These are phyloP conservation scores for Piaya cayana DNA, from an alignment of 2,113 vertebrate genomes.

Conservation along the genomic window DNA sequence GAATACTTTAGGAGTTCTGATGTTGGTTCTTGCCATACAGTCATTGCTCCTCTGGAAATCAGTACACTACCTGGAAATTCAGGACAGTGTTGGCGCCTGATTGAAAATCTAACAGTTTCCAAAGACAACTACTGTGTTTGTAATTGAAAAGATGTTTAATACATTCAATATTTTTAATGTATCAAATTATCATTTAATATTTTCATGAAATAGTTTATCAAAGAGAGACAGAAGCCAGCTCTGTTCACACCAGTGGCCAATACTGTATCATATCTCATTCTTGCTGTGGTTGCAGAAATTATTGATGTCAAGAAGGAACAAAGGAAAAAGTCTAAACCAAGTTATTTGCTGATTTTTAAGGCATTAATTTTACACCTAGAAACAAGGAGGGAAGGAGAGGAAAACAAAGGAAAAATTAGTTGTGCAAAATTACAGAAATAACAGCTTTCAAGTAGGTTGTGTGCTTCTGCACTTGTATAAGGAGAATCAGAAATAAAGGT, in stretches of 20 bases:
- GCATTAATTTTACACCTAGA: not conserved
- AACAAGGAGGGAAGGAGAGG: not conserved
- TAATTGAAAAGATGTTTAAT: not conserved
- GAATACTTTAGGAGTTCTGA: not conserved
- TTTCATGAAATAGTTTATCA: not conserved
- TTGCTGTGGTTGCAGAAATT: not conserved
- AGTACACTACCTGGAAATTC: not conserved
- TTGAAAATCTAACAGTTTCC: not conserved
- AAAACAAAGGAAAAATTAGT: not conserved
- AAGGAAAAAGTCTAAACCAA: fast-evolving
- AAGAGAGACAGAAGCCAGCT: not conserved
- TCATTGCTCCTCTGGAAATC: not conserved
- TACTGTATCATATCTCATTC: not conserved
- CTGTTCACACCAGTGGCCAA: not conserved
- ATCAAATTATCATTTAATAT: not conserved
- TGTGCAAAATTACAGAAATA: not conserved
- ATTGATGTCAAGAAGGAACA: not conserved
- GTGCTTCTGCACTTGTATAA: not conserved
- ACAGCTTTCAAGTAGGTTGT: not conserved
- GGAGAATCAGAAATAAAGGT: not conserved
- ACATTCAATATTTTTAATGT: not conserved
- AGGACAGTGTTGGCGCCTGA: not conserved
- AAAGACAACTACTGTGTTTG: not conserved
- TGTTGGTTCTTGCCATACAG: not conserved
- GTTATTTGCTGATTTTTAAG: not conserved